A percentile compares a stretch with the other conserved stretches of the same genome.
These are phyloP conservation scores for Heliconius melpomene DNA, from an alignment of 1,140 invertebrate species.

Conservation along the genomic window DNA sequence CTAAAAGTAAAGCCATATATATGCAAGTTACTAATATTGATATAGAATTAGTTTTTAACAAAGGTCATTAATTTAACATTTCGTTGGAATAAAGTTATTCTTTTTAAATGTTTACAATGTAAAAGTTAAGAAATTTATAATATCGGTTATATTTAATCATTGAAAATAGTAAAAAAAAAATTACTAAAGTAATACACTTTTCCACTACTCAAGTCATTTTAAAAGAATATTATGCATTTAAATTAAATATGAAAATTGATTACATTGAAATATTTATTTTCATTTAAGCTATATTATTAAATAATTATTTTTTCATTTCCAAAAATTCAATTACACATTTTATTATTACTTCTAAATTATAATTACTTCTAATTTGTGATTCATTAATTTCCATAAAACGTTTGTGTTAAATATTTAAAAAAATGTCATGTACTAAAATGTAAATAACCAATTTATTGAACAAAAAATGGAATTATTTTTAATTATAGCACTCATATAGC, in stretches of 20 bases:
- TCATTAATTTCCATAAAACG: not conserved
- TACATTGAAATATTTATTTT: too few relatives aligned
- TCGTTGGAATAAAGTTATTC: not conserved
- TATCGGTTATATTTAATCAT: too few relatives aligned
- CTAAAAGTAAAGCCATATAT: not conserved
- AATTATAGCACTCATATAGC: conserved; percentile 1
- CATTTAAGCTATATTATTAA: too few relatives aligned
- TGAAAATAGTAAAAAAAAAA: too few relatives aligned
- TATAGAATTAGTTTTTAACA: not conserved
- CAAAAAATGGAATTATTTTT: not conserved
- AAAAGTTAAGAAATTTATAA: not conserved
- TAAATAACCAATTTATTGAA: not conserved
- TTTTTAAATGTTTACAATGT: not conserved
- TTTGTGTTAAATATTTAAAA: not conserved
- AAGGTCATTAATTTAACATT: not conserved
- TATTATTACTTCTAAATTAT: not conserved
- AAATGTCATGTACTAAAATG: not conserved
- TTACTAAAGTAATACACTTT: not conserved
- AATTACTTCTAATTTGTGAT: not conserved
- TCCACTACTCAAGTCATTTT: not conserved
- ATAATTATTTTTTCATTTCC: not conserved
- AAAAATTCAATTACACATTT: not conserved
- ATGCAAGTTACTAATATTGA: not conserved
- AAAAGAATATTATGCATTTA: not conserved
- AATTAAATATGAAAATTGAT: not conserved